Conservation (phyloP, 1,140 invertebrate genomes). For the Polypedilum vanderplanki region DNA sequence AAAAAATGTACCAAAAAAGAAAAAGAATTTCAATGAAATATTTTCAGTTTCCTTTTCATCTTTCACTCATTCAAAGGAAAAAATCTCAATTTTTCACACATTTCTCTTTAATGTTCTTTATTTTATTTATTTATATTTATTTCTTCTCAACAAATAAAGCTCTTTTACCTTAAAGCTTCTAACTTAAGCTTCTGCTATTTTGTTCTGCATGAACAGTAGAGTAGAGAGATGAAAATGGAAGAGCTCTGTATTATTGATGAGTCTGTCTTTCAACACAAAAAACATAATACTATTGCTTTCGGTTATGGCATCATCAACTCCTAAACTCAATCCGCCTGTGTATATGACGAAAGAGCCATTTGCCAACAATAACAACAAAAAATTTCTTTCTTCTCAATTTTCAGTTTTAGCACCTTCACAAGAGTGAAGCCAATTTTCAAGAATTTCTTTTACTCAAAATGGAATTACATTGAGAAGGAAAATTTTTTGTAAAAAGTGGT, state of each 20-base stretch:
- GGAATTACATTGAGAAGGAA: too few relatives aligned
- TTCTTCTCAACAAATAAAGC: constrained; percentile 9
- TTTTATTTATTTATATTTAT: not conserved
- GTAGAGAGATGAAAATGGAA: not conserved
- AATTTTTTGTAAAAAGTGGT: not conserved
- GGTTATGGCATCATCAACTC: too few relatives aligned
- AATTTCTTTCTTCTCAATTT: not conserved
- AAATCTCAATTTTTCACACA: not conserved
- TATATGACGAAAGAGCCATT: not conserved
- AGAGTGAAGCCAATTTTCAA: constrained; percentile 18
- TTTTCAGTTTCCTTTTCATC: not conserved
- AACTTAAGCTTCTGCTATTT: not conserved
- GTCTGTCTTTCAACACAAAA: not conserved
- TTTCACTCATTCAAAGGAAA: not conserved
- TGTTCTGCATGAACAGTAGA: too few relatives aligned
- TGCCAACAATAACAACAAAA: not conserved
- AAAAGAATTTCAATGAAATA: not conserved
- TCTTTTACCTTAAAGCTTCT: not conserved
- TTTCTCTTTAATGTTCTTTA: not conserved
- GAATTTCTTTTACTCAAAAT: not conserved
- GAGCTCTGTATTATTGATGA: constrained; percentile 5
- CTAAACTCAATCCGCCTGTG: not conserved
- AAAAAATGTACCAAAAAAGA: too few relatives aligned
- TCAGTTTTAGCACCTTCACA: not conserved
- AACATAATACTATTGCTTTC: too few relatives aligned